Conservation (phyloP, 2,888 invertebrate species). For the Drosophila testacea region DNA sequence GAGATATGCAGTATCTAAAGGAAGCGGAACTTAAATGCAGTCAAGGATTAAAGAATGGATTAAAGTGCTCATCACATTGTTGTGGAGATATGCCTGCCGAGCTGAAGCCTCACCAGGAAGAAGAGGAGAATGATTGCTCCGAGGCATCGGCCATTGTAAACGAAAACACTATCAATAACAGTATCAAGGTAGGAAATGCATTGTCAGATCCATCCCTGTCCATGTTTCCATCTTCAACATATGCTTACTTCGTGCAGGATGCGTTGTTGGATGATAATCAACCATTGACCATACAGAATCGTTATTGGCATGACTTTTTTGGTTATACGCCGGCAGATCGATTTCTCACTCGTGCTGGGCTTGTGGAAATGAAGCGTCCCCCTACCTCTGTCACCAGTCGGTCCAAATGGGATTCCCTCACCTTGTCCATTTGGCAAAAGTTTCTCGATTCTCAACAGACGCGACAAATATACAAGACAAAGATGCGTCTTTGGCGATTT, state of each 20-base stretch:
- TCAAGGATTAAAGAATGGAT: conserved; percentile 47
- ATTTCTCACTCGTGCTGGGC: conserved; percentile 88
- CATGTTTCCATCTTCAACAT: not conserved
- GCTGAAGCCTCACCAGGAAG: conserved; percentile 10
- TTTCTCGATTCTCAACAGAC: conserved; percentile 92
- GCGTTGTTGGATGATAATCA: conserved; percentile 26
- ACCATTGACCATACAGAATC: conserved; percentile 65
- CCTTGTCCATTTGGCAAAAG: conserved; percentile 92
- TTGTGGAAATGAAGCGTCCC: conserved; percentile 88
- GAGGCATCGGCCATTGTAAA: conserved; percentile 1
- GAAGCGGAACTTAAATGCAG: conserved; percentile 50
- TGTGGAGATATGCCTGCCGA: conserved; percentile 61
- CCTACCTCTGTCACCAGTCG: conserved; percentile 88
- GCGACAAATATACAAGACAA: conserved; percentile 91
- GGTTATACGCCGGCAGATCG: conserved; percentile 87
- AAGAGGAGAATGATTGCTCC: conserved; percentile 34
- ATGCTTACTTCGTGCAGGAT: conserved; percentile 22
- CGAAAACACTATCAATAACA: conserved; percentile 31
- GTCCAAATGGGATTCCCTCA: conserved; percentile 89
- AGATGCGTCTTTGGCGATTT: conserved; percentile 93
- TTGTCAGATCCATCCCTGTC: conserved; percentile 3
- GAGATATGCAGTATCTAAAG: conserved; percentile 65
- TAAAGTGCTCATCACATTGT: conserved; percentile 43
- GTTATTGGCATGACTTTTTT: conserved; percentile 78
- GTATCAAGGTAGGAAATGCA: conserved; percentile 46